Base-by-base conservation (phyloP, 1,140 invertebrate genomes). In the Drosophila watanabei region DNA sequence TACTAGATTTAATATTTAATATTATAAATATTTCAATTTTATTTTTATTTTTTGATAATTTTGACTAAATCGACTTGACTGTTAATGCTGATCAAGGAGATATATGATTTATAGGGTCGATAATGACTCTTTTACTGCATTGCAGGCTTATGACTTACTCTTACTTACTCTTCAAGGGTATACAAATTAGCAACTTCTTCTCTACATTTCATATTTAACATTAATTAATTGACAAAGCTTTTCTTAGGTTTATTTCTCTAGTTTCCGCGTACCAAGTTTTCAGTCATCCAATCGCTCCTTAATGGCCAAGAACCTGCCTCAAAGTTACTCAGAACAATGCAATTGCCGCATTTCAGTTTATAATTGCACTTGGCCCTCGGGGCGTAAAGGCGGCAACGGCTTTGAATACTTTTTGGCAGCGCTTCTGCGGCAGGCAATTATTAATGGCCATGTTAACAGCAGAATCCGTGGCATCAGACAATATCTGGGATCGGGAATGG, bases 361-460 rank as follows among this genome's bases (percentile, higher is more conserved):
- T 71, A 71, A 69, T 71, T 71, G 64, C 63, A 69, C 64, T 69
- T 24, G 48, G 24, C 32, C 62, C 8, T 20, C 37, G 16, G 66
- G 48, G 20, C 8, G n/a, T 28, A 35, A 39, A 45, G 63, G 63
- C 37, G 70, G 56, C 49, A 5, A 20, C 24, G 24, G 6, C 43
- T 64, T 75, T 64, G 68, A 69, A 69, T 63, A 70, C 43, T n/a
- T 45, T 56, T 65, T 41, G 51, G 20, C 41, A 48, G 3, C 6
- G 35, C 69, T 73, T 28, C 48, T 28, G 58, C 28, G n/a, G 41
- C 20, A 9, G 20, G 33, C 60, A 41, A 75, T 65, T 57, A 75
- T 77, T 66, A 77, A 77, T 66, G 61, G 48, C 32, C 61, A 54
- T 60, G 62, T 77, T 77, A 77, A 77, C 48, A 68, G 54, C 39